Evolutionary conservation across 2,113 vertebrate genomes (phyloP), one percentile per base, ranked within the genome.

Genomic region (Equus przewalskii): DNA sequence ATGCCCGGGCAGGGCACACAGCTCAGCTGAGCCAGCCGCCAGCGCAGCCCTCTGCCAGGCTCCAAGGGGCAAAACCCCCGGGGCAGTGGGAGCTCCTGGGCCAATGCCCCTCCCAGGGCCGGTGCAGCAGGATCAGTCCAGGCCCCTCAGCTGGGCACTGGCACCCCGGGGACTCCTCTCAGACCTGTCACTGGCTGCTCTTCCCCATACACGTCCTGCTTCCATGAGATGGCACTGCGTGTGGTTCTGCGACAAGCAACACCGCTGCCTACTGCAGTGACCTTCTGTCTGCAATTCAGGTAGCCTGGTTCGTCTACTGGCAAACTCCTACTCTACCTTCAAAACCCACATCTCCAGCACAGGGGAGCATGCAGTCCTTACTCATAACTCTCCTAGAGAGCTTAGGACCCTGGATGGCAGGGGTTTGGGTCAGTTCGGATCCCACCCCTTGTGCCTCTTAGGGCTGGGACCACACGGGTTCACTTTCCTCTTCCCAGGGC

Each of bases 181-280:
- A 6, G 58, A 60, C 19, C 36, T 8, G 10, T 49, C 19, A 5
- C 81, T 4, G 51, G 81, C n/a, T 44, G 21, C 28, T 15, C 24
- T 36, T 64, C 51, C 62, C 21, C 1, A 15, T 11, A 41, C 30
- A n/a, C 0, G 51, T 6, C 72, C 70, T 41, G 24, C n/a, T 75
- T 19, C 18, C 1, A 33, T 0, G 0, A 19, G 24, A 28, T 14
- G 1, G 16, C 4, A n/a, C 44, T 0, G 2, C 0, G 15, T 33
- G 15, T 9, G 26, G 12, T 4, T n/a, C 51, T 22, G 13, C 0
- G 1, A 56, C 22, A 8, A 69, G 91, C 65, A 26, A 9, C 0
- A 6, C 28, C 14, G 8, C 36, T 41, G 36, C 36, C 36, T 41
- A 3, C 36, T 41, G 36, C 36, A 41, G 36, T 41, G 36, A 41